Conservation (phyloP, 1,140 invertebrate genomes). For the Helicorthomorpha holstii region DNA sequence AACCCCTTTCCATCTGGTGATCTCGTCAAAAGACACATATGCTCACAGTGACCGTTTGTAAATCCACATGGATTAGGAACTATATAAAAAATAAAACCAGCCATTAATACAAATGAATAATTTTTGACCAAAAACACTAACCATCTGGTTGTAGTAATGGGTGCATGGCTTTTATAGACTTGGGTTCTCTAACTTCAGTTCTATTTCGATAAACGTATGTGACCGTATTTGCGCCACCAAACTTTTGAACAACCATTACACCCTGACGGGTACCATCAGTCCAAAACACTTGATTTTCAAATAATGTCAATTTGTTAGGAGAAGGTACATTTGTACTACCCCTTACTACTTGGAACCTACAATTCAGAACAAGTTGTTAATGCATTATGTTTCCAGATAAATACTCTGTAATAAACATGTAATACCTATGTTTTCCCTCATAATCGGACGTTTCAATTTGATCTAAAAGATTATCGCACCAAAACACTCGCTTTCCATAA, state of each 20-base stretch:
- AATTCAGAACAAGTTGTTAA: no score
- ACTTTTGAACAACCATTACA: constrained; percentile 81
- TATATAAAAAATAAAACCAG: constrained; percentile 12
- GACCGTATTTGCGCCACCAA: constrained; percentile 52
- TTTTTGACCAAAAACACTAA: constrained; percentile 5
- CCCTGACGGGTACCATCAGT: constrained; percentile 91
- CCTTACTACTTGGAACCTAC: constrained; percentile 17
- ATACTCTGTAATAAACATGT: background rate
- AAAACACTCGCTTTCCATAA: constrained; percentile 75
- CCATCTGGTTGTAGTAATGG: constrained; percentile 48
- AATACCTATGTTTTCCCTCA: constrained; percentile 56
- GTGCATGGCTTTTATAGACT: constrained; percentile 65
- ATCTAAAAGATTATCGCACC: constrained; percentile 88
- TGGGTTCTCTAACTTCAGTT: constrained; percentile 55
- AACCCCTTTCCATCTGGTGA: constrained; percentile 54
- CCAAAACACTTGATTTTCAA: constrained; percentile 86
- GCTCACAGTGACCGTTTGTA: constrained; percentile 80
- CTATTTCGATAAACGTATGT: constrained; percentile 60
- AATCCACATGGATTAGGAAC: constrained; percentile 73
- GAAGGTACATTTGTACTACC: constrained; percentile 65
- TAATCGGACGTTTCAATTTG: constrained; percentile 97
- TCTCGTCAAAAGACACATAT: constrained; percentile 84
- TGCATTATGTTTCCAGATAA: background rate
- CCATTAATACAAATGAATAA: background rate
- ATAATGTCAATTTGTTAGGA: constrained; percentile 62